Conservation (phyloP, 2,888 invertebrate species). For the Mesorhabditis spiculigera region DNA sequence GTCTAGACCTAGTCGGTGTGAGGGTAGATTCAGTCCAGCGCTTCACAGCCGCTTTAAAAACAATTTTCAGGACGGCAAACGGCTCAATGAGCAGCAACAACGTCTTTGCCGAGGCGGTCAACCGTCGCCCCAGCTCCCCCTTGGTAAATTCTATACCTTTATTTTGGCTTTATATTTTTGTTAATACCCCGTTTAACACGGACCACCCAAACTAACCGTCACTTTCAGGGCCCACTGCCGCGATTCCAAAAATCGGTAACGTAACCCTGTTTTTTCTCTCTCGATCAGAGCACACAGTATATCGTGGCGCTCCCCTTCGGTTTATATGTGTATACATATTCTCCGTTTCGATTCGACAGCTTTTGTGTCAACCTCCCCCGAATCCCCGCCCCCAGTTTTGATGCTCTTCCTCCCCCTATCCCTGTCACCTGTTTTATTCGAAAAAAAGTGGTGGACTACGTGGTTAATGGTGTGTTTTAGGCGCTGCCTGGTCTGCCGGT, state of each 20-base stretch:
- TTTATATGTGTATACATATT: too few species aligned
- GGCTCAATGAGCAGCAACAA: slow-evolving; percentile 3
- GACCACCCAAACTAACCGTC: neutral
- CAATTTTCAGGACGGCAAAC: neutral
- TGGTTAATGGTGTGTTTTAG: slow-evolving; percentile 32
- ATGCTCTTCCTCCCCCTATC: neutral
- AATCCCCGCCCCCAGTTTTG: neutral
- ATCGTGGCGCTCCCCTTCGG: too few species aligned
- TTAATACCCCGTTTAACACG: neutral
- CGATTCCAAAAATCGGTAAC: neutral
- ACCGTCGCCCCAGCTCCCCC: slow-evolving; percentile 35
- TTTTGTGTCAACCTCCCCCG: neutral
- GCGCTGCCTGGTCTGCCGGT: slow-evolving; percentile 55
- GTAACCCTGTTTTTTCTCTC: neutral
- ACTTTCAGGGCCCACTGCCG: slow-evolving; percentile 10
- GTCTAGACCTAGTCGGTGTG: too few species aligned
- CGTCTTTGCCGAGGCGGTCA: slow-evolving; percentile 11
- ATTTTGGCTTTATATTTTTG: neutral
- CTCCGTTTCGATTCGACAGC: too few species aligned
- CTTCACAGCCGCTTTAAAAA: too few species aligned
- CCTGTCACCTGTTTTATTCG: neutral
- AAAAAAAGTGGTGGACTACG: neutral
- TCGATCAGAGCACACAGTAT: slow-evolving; percentile 13
- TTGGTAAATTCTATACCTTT: slow-evolving; percentile 11
- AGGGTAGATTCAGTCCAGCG: too few species aligned